These are phyloP conservation scores for Hemicordylus capensis DNA, from an alignment of 2,113 vertebrate genomes.

Conservation along the genomic window DNA sequence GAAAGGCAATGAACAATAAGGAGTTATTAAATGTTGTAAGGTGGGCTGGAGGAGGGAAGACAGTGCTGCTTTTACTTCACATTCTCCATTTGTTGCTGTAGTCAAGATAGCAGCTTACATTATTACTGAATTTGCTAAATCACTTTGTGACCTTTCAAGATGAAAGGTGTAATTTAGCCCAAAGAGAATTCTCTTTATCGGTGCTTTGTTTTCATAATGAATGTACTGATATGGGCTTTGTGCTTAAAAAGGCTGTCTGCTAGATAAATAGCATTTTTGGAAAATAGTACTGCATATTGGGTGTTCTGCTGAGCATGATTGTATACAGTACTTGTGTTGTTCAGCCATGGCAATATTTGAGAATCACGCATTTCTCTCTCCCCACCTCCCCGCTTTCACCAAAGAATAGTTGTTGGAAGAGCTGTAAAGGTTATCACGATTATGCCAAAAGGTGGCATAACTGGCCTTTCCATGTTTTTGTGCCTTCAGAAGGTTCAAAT, in stretches of 20 bases:
- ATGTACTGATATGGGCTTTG: not conserved
- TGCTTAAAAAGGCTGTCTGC: not conserved
- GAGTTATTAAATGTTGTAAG: not conserved
- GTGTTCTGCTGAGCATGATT: not conserved
- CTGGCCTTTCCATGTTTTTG: not conserved
- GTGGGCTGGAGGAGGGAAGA: not conserved
- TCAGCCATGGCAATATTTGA: not conserved
- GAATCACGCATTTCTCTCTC: not conserved
- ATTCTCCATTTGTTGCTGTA: not conserved
- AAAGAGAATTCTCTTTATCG: slow-evolving; percentile 8
- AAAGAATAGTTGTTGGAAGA: not conserved
- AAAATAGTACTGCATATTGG: not conserved
- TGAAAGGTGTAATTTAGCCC: slow-evolving; percentile 23
- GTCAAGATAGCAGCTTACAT: not conserved
- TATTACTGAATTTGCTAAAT: slow-evolving; percentile 11
- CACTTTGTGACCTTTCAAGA: slow-evolving; percentile 15
- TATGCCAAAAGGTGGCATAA: not conserved
- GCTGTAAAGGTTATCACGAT: not conserved
- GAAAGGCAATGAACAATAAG: not conserved
- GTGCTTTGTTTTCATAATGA: slow-evolving; percentile 13
- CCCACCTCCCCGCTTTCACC: not conserved
- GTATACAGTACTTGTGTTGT: not conserved
- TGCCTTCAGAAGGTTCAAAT: not conserved
- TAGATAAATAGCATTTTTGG: slow-evolving; percentile 6
- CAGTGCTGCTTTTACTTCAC: not conserved